These are phyloP conservation scores for Ceratina japonica DNA, from an alignment of 1,140 invertebrate species.

Conservation along the genomic window DNA sequence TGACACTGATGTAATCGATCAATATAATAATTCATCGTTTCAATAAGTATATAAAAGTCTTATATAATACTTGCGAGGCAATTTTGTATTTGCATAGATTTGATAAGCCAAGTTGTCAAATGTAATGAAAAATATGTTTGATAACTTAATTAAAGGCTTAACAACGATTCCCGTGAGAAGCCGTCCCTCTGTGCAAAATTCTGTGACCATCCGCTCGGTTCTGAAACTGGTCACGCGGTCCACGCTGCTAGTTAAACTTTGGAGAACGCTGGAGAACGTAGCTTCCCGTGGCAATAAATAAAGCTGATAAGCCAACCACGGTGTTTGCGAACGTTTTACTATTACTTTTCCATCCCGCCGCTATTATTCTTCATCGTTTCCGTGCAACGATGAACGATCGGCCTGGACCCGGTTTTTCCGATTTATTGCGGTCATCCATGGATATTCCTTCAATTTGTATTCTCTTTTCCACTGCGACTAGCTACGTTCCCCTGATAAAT, in stretches of 20 bases:
- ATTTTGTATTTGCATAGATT: too few relatives aligned
- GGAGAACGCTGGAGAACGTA: slow-evolving; percentile 59
- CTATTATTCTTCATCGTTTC: slow-evolving; percentile 61
- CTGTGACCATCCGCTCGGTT: slow-evolving; percentile 46
- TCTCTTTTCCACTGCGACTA: neutral
- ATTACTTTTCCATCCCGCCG: slow-evolving; percentile 65
- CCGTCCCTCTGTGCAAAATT: slow-evolving; percentile 22
- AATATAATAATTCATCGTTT: neutral
- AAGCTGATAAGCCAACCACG: slow-evolving; percentile 68
- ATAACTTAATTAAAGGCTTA: neutral
- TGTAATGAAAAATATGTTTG: too few relatives aligned
- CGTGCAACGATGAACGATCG: slow-evolving; percentile 54
- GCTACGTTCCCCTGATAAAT: neutral
- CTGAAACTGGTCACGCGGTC: slow-evolving; percentile 36
- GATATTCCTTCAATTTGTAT: neutral
- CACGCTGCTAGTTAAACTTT: slow-evolving; percentile 48
- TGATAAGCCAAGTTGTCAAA: too few relatives aligned
- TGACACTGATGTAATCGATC: neutral
- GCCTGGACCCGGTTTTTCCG: slow-evolving; percentile 34
- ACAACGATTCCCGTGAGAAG: neutral
- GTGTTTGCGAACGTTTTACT: slow-evolving; percentile 70
- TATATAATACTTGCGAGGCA: too few relatives aligned
- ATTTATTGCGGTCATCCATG: slow-evolving; percentile 28
- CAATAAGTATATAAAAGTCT: too few relatives aligned
- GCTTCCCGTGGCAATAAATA: slow-evolving; percentile 70